phyloP scores from a whole-genome alignment of 2,113 vertebrate species.

The Rhodinocichla rosea region DNA sequence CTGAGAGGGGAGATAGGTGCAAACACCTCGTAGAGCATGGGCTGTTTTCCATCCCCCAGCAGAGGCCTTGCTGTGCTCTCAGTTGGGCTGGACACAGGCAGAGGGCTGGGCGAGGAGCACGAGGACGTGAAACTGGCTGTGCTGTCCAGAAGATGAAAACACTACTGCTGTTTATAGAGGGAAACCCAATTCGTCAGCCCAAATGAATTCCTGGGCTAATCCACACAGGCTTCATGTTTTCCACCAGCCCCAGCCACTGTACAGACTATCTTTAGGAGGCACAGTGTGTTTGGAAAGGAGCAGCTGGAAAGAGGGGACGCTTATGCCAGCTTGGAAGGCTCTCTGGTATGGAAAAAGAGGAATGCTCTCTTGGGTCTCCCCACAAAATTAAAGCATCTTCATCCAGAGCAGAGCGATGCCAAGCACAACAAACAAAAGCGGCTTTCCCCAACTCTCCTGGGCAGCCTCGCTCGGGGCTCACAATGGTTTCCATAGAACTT shows the following conservation, averaged over 20 bases:
- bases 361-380: slow-evolving; percentile 74
- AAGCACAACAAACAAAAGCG: slow-evolving; percentile 87
- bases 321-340: slow-evolving; percentile 82
- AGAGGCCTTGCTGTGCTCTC: background rate
- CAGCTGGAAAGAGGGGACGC: slow-evolving; percentile 76
- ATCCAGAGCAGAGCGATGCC: slow-evolving; percentile 77
- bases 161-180: slow-evolving; percentile 83
- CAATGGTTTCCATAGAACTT: slow-evolving; percentile 91
- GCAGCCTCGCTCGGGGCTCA: slow-evolving; percentile 78
- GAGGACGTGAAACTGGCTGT: slow-evolving; percentile 50
- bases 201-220: slow-evolving; percentile 77
- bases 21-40: background rate
- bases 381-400: slow-evolving; percentile 73
- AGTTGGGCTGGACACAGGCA: background rate
- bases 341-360: slow-evolving; percentile 76
- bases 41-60: slow-evolving; percentile 41
- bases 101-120: background rate
- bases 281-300: slow-evolving; percentile 75
- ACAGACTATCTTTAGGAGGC: slow-evolving; percentile 80
- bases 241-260: slow-evolving; percentile 69
- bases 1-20: background rate
- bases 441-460: slow-evolving; percentile 86
- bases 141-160: slow-evolving; percentile 66
- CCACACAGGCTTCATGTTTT: slow-evolving; percentile 79
- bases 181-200: slow-evolving; percentile 78